phyloP scores from a whole-genome alignment of 2,113 vertebrate species.

The Tringa solitaria region DNA sequence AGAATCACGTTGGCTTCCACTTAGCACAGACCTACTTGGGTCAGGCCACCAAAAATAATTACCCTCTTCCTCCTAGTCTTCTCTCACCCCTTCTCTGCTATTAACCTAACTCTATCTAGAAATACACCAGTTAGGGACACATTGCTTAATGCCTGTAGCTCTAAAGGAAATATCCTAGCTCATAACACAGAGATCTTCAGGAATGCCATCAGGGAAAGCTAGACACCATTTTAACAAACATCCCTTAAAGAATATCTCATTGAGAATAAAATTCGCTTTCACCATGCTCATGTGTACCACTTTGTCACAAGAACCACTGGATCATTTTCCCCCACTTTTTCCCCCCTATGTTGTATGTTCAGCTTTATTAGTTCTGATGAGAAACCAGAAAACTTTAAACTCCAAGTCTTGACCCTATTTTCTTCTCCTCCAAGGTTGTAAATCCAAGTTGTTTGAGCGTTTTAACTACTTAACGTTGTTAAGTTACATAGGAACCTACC shows the following conservation, averaged over 20 bases:
- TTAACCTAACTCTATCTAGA: background rate
- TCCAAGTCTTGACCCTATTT: background rate
- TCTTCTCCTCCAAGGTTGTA: background rate
- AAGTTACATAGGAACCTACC: background rate
- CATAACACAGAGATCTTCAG: background rate
- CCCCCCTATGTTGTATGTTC: background rate
- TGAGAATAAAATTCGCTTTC: background rate
- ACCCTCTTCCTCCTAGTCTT: background rate
- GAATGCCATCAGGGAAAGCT: background rate
- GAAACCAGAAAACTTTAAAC: background rate
- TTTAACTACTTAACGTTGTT: background rate
- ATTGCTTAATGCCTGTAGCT: background rate
- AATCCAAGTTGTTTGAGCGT: background rate
- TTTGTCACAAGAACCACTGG: background rate
- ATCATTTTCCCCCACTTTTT: background rate
- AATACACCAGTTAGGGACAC: background rate
- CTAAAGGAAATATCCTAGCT: background rate
- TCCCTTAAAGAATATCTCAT: background rate
- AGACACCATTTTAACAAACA: background rate
- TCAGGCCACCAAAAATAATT: background rate
- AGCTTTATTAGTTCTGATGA: background rate
- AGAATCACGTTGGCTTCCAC: background rate
- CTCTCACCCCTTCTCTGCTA: background rate
- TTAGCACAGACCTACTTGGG: background rate
- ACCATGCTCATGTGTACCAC: too few relatives aligned